Percentiles rank a stretch among this genome's conserved stretches.
Conservation (phyloP, 2,888 invertebrate species). For the Penaeus monodon region DNA sequence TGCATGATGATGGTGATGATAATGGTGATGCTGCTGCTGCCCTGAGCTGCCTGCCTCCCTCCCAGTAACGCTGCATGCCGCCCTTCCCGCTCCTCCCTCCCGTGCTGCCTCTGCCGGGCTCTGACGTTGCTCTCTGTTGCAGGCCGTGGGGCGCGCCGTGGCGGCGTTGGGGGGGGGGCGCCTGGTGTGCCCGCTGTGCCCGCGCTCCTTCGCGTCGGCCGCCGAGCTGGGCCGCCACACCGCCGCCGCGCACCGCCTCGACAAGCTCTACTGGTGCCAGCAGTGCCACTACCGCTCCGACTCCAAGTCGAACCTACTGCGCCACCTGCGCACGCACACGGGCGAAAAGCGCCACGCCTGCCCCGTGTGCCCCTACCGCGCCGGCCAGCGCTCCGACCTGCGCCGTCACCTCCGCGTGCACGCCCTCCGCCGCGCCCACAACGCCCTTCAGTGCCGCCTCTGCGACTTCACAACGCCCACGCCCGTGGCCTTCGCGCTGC, state of each 20-base stretch:
- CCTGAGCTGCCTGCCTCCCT: slow-evolving; percentile 4
- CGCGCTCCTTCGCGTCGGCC: slow-evolving; percentile 34
- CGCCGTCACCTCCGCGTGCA: slow-evolving; percentile 52
- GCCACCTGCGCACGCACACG: slow-evolving; percentile 92
- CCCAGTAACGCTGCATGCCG: slow-evolving; percentile 28
- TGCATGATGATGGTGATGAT: slow-evolving; percentile 20
- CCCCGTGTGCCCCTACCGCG: slow-evolving; percentile 79
- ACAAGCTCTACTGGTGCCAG: slow-evolving; percentile 56
- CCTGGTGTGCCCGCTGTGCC: slow-evolving; percentile 45
- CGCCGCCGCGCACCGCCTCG: slow-evolving; percentile 41
- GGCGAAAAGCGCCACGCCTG: slow-evolving; percentile 97
- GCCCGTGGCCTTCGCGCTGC: slow-evolving; percentile 40
- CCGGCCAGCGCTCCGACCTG: slow-evolving; percentile 55
- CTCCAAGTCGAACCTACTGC: slow-evolving; percentile 68
- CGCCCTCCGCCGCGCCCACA: slow-evolving; percentile 31
- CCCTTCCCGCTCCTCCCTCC: slow-evolving; percentile 23
- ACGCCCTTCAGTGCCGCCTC: slow-evolving; percentile 45
- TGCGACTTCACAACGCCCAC: slow-evolving; percentile 42
- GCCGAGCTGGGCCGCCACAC: slow-evolving; percentile 47
- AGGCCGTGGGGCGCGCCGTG: slow-evolving; percentile 48
- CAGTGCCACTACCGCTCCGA: slow-evolving; percentile 50
- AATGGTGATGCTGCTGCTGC: not conserved
- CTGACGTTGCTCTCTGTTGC: slow-evolving; percentile 48
- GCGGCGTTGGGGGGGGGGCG: slow-evolving; percentile 46
- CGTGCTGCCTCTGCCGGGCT: slow-evolving; percentile 16